phyloP scores from a whole-genome alignment of 1,140 invertebrate species.

The Ceratina australensis region DNA sequence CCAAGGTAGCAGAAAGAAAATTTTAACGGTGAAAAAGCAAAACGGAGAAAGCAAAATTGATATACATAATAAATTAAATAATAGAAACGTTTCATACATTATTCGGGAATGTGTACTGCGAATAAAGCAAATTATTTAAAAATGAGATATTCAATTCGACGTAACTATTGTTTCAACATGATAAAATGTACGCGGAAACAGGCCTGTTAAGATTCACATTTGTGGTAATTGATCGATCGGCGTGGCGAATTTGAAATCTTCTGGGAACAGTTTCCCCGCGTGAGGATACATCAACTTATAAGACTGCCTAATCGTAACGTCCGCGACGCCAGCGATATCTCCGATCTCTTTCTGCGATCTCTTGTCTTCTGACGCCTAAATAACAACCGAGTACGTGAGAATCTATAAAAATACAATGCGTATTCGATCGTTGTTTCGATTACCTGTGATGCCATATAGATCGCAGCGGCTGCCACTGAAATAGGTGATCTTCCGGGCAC shows the following conservation, averaged over 20 bases:
- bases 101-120: slow-evolving; percentile 52
- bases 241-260: slow-evolving; percentile 97
- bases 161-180: slow-evolving; percentile 40
- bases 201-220: slow-evolving; percentile 81
- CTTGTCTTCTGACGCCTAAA: slow-evolving; percentile 95
- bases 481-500: slow-evolving; percentile 99
- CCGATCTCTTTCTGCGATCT: slow-evolving; percentile 98
- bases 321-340: slow-evolving; percentile 98
- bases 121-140: slow-evolving; percentile 46
- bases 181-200: slow-evolving; percentile 38
- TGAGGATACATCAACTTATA: slow-evolving; percentile 99
- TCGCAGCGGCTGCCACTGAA: slow-evolving; percentile 98
- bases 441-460: slow-evolving; percentile 99
- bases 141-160: slow-evolving; percentile 41
- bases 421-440: background rate
- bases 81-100: slow-evolving; percentile 30
- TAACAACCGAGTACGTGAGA: slow-evolving; percentile 22
- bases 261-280: slow-evolving; percentile 94
- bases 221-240: slow-evolving; percentile 96
- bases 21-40: background rate
- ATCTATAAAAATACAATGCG: slow-evolving; percentile 2
- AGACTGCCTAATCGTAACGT: slow-evolving; percentile 98
- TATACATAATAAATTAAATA: slow-evolving; percentile 34
- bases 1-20: slow-evolving; percentile 7
- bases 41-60: background rate